These are phyloP conservation scores for Jordanella pulchra DNA, from an alignment of 2,797 vertebrate species.

Conservation along the genomic window DNA sequence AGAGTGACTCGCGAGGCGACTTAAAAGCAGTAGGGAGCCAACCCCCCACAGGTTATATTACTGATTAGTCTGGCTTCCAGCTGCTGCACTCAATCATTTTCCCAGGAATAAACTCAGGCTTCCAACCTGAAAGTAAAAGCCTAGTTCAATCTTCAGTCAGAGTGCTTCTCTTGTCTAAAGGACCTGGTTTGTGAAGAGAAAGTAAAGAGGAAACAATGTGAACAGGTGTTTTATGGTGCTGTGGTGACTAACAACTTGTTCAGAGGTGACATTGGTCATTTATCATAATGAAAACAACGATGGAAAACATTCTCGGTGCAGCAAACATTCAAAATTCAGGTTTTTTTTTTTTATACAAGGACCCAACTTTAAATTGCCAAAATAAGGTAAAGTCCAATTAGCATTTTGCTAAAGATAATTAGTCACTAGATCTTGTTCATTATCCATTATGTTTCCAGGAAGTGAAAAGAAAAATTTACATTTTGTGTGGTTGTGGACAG, in stretches of 20 bases:
- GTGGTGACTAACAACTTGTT: background rate
- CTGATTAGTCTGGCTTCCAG: conserved; percentile 44
- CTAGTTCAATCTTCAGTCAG: conserved; percentile 4
- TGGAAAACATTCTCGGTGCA: background rate
- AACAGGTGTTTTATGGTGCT: conserved; percentile 20
- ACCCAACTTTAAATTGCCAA: background rate
- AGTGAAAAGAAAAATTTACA: too few relatives aligned
- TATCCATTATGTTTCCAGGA: background rate
- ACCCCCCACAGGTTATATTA: conserved; percentile 22
- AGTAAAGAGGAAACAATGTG: conserved; percentile 19
- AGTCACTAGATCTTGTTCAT: background rate
- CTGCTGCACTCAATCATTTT: conserved; percentile 48
- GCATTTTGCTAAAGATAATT: too few relatives aligned
- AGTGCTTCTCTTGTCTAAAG: background rate
- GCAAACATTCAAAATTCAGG: background rate
- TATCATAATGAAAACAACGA: background rate
- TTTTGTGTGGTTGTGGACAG: background rate
- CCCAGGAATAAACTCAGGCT: conserved; percentile 25
- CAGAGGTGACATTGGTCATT: conserved; percentile 5
- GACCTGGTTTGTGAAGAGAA: conserved; percentile 15
- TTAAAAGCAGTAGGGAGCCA: conserved; percentile 16
- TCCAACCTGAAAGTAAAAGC: conserved; percentile 27
- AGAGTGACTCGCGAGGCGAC: conserved; percentile 9
- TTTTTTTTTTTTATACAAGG: background rate
- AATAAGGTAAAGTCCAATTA: background rate